Evolutionary conservation across 2,888 invertebrate genomes (phyloP), one percentile per base, ranked within the genome.

Genomic region (Phoenoteleia sp.): DNA sequence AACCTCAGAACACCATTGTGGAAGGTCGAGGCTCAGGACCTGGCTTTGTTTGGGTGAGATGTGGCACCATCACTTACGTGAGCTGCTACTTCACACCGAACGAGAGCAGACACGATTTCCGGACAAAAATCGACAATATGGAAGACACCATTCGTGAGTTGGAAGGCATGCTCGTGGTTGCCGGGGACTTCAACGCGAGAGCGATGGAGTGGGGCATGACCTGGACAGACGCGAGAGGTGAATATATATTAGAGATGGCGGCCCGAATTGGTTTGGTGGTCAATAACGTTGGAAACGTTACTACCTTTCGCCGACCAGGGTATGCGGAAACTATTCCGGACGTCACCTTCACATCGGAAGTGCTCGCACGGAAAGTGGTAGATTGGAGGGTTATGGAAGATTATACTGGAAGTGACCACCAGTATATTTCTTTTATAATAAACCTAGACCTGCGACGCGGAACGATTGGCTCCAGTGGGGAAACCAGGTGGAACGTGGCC

Each of bases 201-300:
- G 81, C 82, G 7, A 7, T 83, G 52, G 82, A 88, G 64, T 89
- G 88, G 87, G 87, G 87, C 17, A 86, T 88, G 79, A 74, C 81
- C 19, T 7, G 17, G 21, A 82, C 87, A 25, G 76, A 90, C 69
- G 60, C 47, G 39, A 81, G 89, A 54, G 88, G 87, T 60, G 81
- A 81, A 45, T 81, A 75, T 9, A 71, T 87, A n/a, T 19, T 87
- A 52, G 88, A 89, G 39, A 87, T 88, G 83, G 83, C 84, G 11
- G 80, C 87, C 36, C 84, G 86, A 69, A 71, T 82, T 21, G 80
- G 76, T 13, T 76, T 88, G 7, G 25, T 58, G 9, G 49, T 86
- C 2, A 45, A 13, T 62, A 81, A 84, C 25, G 64, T 52, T 1
- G 84, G 81, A 58, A 62, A 71, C 4, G 42, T 15, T 1, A n/a